Evolutionary conservation across 2,113 vertebrate species (phyloP), one percentile per base, ranked within the genome.

Genomic region (Mellivora capensis): DNA sequence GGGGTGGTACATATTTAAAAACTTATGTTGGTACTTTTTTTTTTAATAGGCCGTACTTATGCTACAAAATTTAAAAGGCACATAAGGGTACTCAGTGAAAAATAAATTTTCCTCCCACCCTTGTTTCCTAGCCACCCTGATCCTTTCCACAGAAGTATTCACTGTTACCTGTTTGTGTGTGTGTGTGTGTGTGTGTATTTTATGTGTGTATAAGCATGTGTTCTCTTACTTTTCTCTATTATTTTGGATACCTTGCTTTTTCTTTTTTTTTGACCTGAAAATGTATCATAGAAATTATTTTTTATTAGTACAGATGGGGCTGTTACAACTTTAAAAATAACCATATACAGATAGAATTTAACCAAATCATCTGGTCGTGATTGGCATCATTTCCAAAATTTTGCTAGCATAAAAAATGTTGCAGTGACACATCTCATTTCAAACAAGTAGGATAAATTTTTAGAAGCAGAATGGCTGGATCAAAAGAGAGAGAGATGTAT

Each of bases 21-120:
- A 95, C 59, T 29, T 83, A 62, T 4, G 77, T n/a, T 91, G 44
- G 6, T 44, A 25, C 64, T 72, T 31, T 86, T 25, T 67, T 27
- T 74, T 85, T 37, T 2, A 21, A 37, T 76, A 94, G 90, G n/a
- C 90, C 44, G 90, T 57, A 34, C 12, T 61, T 95, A n/a, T 21
- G 5, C 42, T 94, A 72, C 47, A 93, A 61, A 93, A 96, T 61
- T 74, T 87, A 49, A 94, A 94, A 92, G 29, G 34, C 29, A 74
- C 0, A 8, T 69, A 39, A 83, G 12, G 6, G 27, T 31, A 90
- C 9, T 74, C n/a, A 34, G 20, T 83, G 74, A 79, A 83, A 85
- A 92, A 37, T 18, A 86, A 72, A 83, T 12, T 42, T 76, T 1
- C 37, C 39, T 80, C 18, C 31, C 34, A 12, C 4, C 14, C 62